phyloP scores from a whole-genome alignment of 2,113 vertebrate species.

The Chloropsis cyanopogon region DNA sequence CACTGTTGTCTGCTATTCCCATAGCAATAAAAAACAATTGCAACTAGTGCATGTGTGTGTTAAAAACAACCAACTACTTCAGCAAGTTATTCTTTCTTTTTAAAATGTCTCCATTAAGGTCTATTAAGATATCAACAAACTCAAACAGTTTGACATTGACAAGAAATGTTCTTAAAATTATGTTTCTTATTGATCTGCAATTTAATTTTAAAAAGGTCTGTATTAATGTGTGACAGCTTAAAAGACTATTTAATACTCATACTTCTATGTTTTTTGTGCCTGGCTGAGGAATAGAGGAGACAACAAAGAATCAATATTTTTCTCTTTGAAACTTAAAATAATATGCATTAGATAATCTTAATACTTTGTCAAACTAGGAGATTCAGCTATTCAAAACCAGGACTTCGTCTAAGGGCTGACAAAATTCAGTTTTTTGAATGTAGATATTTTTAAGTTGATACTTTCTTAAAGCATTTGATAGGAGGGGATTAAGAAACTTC shows the following conservation, averaged over 20 bases:
- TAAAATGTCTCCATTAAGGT: not conserved
- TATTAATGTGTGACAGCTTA: not conserved
- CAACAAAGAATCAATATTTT: not conserved
- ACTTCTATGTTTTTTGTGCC: not conserved
- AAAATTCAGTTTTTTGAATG: not conserved
- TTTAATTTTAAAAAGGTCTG: not conserved
- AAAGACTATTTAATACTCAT: not conserved
- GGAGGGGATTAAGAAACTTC: not conserved
- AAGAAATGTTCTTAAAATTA: conserved; percentile 5
- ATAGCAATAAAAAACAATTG: not conserved
- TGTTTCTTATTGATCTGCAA: not conserved
- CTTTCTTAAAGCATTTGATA: not conserved
- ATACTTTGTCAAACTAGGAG: not conserved
- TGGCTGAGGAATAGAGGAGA: not conserved
- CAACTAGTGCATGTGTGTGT: not conserved
- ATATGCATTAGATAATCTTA: not conserved
- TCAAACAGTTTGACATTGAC: not conserved
- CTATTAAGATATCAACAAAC: not conserved
- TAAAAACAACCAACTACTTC: conserved; percentile 31
- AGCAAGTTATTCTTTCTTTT: not conserved
- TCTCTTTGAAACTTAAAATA: conserved; percentile 7
- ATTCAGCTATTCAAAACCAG: not conserved
- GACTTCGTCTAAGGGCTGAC: not conserved
- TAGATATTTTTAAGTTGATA: not conserved
- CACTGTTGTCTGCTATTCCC: not conserved